Base-by-base conservation (phyloP, 2,888 invertebrate species). In the Apotomis betuletana region DNA sequence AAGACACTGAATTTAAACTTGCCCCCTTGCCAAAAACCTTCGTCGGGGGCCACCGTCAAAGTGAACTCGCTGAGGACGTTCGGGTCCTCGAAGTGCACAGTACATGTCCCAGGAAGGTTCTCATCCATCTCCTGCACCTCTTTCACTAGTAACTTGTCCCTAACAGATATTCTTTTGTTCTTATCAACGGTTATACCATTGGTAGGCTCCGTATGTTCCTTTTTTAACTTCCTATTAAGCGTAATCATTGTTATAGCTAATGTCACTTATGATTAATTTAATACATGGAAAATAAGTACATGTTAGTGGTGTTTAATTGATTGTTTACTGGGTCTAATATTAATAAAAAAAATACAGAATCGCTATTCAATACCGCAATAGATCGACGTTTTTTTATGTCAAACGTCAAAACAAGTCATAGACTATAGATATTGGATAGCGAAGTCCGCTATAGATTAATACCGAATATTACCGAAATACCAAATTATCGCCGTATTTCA, bases 11-110 rank as follows among this genome's bases (percentile, higher is more conserved):
- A 99, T 85, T 95, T 94, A 90, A 98, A 99, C 78, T 94, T 95
- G 51, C 99, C 99, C 70, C 97, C 97, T 81, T 94, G 94, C 98
- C 98, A 99, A 84, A 96, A 96, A 0, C 98, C 98, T 90, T 98
- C 97, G 78, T 97, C 96, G 3, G 98, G 97, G 71, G 94, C 90
- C 70, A 98, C 96, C 62, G 94, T 95, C 76, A 99, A 92, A 57
- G 94, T 93, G 87, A 99, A 98, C 82, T 96, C 96, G 87, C 96
- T 96, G 65, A 98, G 94, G 78, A 95, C 94, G 86, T 98, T 96
- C 49, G 97, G 97, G 90, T 98, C 96, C 72, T 96, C 96, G 84
- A 98, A 98, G 79, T 94, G 94, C 74, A 97, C 94, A 84, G 95
- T 94, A 90, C 98, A 98, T 12, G 97, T 96, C 72, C 93, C 89